Evolutionary conservation across 2,113 vertebrate genomes (phyloP), one percentile per base, ranked within the genome.

Genomic region (Todiramphus chloris): DNA sequence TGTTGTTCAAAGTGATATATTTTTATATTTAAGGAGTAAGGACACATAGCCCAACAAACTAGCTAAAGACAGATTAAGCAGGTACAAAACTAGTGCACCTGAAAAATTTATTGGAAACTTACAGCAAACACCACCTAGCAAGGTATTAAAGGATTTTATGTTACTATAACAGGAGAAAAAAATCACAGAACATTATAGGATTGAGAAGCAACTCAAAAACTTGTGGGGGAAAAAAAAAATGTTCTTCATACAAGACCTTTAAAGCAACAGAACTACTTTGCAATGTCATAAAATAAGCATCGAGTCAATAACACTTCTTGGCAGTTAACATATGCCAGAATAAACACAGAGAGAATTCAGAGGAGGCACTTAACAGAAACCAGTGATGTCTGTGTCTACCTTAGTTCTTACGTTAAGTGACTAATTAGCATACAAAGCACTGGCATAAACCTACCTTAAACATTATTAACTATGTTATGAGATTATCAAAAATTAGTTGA

Each of bases 161-260:
- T 68, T 72, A 90, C 75, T 69, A 72, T 66, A 94, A 92, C 92
- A 72, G 62, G 62, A 92, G 44, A 93, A 37, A 93, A 37, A 37
- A 94, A 68, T 60, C 10, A 51, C 18, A 33, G 35, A 82, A 67
- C 82, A 46, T 43, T 69, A 73, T 13, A 79, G 48, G 63, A 88
- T 14, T 62, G 44, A 76, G 87, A 76, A 82, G 30, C 41, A 87
- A 93, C 10, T 64, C 6, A 91, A 82, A 93, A 62, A 41, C 33
- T 48, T 60, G 19, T 60, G 19, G 16, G 16, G 28, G 16, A 67
- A 30, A 66, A 55, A 12, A 74, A 81, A 67, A 7, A n/a, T 0
- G 63, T 81, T 41, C 46, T 68, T 73, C 74, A 88, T 50, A 58
- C 27, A 79, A 79, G 78, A 64, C 39, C 73, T 87, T 73, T 62